These are phyloP conservation scores for Rhodinocichla rosea DNA, from an alignment of 2,113 vertebrate genomes.

Conservation along the genomic window DNA sequence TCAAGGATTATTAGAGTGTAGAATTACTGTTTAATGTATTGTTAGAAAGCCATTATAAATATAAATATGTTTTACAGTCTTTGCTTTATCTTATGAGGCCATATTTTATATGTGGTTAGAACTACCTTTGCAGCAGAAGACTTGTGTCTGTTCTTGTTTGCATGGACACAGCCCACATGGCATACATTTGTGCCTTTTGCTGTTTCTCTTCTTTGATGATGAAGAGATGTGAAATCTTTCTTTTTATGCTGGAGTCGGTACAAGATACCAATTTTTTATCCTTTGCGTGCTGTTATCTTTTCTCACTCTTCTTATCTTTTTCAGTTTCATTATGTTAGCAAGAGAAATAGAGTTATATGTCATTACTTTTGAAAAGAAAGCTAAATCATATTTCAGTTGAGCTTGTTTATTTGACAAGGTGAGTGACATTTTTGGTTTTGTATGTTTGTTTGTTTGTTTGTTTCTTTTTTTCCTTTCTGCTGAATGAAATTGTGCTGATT, in stretches of 20 bases:
- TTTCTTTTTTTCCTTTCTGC: not conserved
- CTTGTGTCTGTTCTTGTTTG: not conserved
- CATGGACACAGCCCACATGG: not conserved
- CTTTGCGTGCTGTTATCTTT: not conserved
- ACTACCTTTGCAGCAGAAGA: not conserved
- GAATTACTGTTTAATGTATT: not conserved
- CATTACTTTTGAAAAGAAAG: not conserved
- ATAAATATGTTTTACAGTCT: not conserved
- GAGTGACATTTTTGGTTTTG: not conserved
- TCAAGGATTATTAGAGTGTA: not conserved
- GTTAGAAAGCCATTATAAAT: not conserved
- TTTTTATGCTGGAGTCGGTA: not conserved
- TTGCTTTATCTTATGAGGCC: not conserved
- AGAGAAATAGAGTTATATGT: not conserved
- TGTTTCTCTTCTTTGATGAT: not conserved
- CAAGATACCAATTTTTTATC: not conserved
- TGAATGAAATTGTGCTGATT: not conserved
- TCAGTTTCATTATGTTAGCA: not conserved
- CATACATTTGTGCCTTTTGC: not conserved
- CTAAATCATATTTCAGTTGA: not conserved
- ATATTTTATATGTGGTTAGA: not conserved
- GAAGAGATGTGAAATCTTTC: not conserved
- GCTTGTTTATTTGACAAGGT: not conserved
- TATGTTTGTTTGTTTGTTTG: not conserved
- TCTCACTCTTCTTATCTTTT: not conserved